Evolutionary conservation across 2,888 invertebrate species (phyloP), one percentile per base, ranked within the genome.

Genomic region (Trachelus troglodyta): DNA sequence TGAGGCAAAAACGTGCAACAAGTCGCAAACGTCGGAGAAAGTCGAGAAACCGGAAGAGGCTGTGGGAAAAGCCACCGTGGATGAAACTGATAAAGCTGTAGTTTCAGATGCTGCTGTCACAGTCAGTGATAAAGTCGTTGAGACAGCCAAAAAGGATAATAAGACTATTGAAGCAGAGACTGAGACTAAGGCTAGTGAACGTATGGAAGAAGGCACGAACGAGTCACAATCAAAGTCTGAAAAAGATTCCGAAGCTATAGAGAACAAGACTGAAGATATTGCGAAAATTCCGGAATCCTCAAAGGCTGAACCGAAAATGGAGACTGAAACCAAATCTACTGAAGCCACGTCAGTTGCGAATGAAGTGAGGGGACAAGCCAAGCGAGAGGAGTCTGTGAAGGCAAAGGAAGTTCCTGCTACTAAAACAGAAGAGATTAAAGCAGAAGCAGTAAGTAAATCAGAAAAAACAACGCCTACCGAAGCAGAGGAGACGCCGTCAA

Each of bases 181-280:
- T 69, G 83, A 82, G 73, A 31, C 75, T 73, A 80, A 71, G 69
- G 74, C 37, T 71, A n/a, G 30, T 30, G 35, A 40, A 40, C 35
- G 31, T 73, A 74, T 23, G 69, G 73, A 76, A 30, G 69, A 83
- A 69, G 81, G 74, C 12, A 81, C 76, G 40, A 76, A 69, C 56
- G 79, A 80, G n/a, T n/a, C 68, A 75, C 69, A 81, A 77, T 79
- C 82, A 75, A 81, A 79, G 75, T 73, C 80, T 34, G 81, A 81
- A 77, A 73, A 77, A 73, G 79, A 69, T 75, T 75, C 79, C 40
- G 77, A 79, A 71, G 77, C 37, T 69, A 79, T 76, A 81, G 88
- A 88, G 82, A 83, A 82, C 56, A 87, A 89, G 82, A 83, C 87
- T 81, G 86, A 80, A 40, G 81, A 82, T 68, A 37, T 76, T 12